Evolutionary conservation across 2,888 invertebrate genomes (phyloP), one percentile per base, ranked within the genome.

Genomic region (Agriotes lineatus): DNA sequence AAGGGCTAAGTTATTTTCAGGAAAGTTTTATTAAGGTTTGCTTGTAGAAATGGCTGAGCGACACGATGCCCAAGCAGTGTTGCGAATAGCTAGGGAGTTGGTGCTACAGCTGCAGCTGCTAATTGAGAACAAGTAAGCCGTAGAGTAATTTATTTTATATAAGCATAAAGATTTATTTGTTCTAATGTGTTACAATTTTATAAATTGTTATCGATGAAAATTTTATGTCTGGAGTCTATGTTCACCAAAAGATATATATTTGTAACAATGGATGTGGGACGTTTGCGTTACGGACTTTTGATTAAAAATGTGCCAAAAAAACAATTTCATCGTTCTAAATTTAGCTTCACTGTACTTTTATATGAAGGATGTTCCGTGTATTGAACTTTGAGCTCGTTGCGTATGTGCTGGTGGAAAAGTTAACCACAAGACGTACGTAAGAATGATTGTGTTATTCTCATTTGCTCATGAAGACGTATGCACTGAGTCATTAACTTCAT

Each of bases 31-130:
- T n/a, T 14, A 2, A 12, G 1, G 1, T 39, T 39, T 2, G 7
- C 3, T 50, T 50, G 12, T 87, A 97, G 97, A 97, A 90, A 97
- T 97, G 97, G 97, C 97, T 0, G 97, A 98, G 82, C 88, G 95
- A 71, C 97, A 98, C 84, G 93, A 97, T 81, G 94, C 94, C 1
- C 89, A 90, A 73, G 90, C 93, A 1, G 92, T 97, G 35, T 84
- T 98, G 65, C 89, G 91, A 72, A 86, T 96, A 71, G 94, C 97
- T 0, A 88, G 97, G 76, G 95, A 95, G 78, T 87, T 97, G 71
- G 96, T 97, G 6, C 86, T 93, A 67, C 94, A 96, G 85, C 89
- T 97, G 73, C 97, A 97, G 85, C 93, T 94, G 77, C 87, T 97
- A 69, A 96, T 97, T 72, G 96, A 96, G 84, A 96, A 96, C 85